Evolutionary conservation across 1,140 invertebrate genomes (phyloP), one percentile per base, ranked within the genome.

Genomic region (Planococcus citri): DNA sequence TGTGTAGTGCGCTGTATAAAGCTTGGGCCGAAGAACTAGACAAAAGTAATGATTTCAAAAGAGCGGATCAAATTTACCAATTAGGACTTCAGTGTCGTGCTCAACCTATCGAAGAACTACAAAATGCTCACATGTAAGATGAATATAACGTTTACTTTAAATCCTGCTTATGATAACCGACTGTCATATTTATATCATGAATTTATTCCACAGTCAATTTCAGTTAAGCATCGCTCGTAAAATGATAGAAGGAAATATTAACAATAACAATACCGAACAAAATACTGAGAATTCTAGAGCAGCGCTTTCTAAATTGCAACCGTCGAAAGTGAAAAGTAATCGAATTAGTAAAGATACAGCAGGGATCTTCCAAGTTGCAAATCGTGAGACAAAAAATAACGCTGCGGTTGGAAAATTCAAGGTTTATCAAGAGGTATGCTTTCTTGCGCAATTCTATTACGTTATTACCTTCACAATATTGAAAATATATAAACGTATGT

Each of bases 11-110:
- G 71, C 85, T 90, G 73, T 92, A 91, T 75, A 82, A 86, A 74
- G 86, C 87, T 10, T 91, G 89, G 89, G 87, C 89, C 10, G 89
- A 89, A 75, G 88, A 90, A 76, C 84, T 88, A 73, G 89, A 91
- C 78, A 83, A 85, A 74, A 82, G 82, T 64, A 85, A 85, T 61
- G 88, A 91, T 78, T 87, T 84, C 74, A 86, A 86, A 76, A 83
- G 84, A 73, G 89, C 89, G 0, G 86, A 90, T 77, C 82, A 87
- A 73, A 82, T 92, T 8, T 90, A 87, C 74, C 81, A 85, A 73
- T 76, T 87, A 69, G 89, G 88, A n/a, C 78, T 89, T 33, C 78
- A 82, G 51, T 84, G 84, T 70, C 80, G 82, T 25, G 88, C 89
- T 12, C 84, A 90, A 74, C 89, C 89, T 0, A 78, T 83, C 57